Conservation (phyloP, 1,140 invertebrate genomes). For the Drosophila baimaii region DNA sequence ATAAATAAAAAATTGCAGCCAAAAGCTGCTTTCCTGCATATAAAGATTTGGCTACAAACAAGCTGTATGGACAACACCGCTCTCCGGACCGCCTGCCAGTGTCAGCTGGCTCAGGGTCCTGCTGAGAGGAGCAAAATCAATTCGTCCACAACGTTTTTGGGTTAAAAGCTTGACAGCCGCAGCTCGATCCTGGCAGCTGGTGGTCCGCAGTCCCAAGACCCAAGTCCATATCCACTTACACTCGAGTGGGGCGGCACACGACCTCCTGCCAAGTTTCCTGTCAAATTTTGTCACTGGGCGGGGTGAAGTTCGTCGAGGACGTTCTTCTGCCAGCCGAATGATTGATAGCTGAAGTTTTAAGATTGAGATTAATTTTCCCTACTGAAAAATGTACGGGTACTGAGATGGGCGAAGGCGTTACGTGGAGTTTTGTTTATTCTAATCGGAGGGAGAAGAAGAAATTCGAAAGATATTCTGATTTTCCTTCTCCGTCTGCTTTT, state of each 20-base stretch:
- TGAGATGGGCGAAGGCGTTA: too few species aligned
- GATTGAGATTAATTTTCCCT: conserved; percentile 16
- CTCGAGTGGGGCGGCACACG: conserved; percentile 23
- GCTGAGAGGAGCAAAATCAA: conserved; percentile 55
- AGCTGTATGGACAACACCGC: not conserved
- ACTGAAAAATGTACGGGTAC: not conserved
- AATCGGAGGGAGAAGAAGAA: not conserved
- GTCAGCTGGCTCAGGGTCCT: conserved; percentile 71
- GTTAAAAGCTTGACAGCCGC: conserved; percentile 57
- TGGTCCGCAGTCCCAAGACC: conserved; percentile 25
- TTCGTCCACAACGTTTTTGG: conserved; percentile 58
- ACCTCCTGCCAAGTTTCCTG: conserved; percentile 46
- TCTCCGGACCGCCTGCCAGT: conserved; percentile 66
- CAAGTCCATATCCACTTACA: conserved; percentile 29
- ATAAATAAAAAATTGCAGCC: too few species aligned
- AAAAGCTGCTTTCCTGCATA: not conserved
- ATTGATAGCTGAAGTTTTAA: conserved; percentile 29
- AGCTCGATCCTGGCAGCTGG: conserved; percentile 53
- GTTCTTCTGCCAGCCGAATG: conserved; percentile 18
- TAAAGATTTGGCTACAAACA: not conserved
- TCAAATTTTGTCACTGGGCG: conserved; percentile 57
- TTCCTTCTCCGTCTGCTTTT: too few species aligned
- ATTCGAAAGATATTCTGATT: not conserved
- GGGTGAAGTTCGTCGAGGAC: conserved; percentile 9
- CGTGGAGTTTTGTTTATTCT: not conserved